Conservation (phyloP, 1,140 invertebrate species). For the Cydia pomonella region DNA sequence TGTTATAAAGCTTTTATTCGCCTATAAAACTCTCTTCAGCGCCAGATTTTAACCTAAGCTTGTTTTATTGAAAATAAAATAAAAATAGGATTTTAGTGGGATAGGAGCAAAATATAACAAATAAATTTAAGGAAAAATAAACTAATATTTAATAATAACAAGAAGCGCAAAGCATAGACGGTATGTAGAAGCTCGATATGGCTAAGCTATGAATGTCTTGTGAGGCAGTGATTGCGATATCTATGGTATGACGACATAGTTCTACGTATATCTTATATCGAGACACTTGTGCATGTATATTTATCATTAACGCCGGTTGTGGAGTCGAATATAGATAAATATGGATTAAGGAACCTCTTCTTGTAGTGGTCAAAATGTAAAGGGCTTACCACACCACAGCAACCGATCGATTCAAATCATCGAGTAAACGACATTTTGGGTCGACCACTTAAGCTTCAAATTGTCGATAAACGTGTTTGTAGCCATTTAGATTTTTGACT, state of each 20-base stretch:
- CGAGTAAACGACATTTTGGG: too few species aligned
- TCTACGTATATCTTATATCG: slow-evolving; percentile 38
- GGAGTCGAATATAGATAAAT: not conserved
- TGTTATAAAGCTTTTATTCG: slow-evolving; percentile 18
- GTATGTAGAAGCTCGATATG: slow-evolving; percentile 70
- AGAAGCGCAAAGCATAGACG: slow-evolving; percentile 76
- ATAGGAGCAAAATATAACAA: slow-evolving; percentile 59
- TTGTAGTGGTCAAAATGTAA: not conserved
- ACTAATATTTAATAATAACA: slow-evolving; percentile 64
- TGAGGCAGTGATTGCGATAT: slow-evolving; percentile 78
- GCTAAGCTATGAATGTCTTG: slow-evolving; percentile 78
- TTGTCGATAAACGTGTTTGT: not conserved
- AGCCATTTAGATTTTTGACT: not conserved
- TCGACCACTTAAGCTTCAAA: not conserved
- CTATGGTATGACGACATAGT: slow-evolving; percentile 51
- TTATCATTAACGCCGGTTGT: slow-evolving; percentile 4
- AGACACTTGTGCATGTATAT: slow-evolving; percentile 36
- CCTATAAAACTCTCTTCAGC: slow-evolving; percentile 21
- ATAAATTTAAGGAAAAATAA: slow-evolving; percentile 44
- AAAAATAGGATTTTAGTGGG: slow-evolving; percentile 62
- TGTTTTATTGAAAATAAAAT: slow-evolving; percentile 48
- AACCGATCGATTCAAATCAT: not conserved
- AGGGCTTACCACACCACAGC: not conserved
- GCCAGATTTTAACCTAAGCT: slow-evolving; percentile 26
- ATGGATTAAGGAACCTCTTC: slow-evolving; percentile 8